Evolutionary conservation across 1,140 invertebrate genomes (phyloP), one percentile per base, ranked within the genome.

Genomic region (Amphibalanus amphitrite): DNA sequence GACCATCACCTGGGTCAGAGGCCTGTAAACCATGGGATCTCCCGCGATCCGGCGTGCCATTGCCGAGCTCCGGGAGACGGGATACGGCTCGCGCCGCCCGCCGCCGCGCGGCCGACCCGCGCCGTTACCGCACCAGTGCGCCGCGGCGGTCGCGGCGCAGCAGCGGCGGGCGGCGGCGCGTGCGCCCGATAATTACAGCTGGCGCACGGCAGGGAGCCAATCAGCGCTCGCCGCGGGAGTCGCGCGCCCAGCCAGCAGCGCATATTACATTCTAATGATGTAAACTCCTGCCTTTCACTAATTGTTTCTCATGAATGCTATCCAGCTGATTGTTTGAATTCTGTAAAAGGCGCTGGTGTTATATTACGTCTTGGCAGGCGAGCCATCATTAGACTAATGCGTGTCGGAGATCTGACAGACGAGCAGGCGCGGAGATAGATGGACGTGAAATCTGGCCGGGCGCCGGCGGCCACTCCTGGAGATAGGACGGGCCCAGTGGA

Each of bases 211-310:
- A 20, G 47, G 47, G 47, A 59, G 47, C 47, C 47, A 59, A 59
- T 59, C 47, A 59, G 47, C 47, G 47, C 47, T 13, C 47, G 6
- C 47, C 1, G 47, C 47, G 47, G 47, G 47, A 59, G 47, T 59
- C 47, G 47, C 47, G 47, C 47, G 47, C 47, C 47, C 10, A 59
- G 47, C 10, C 20, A 59, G 47, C 47, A 59, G 47, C 47, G 47
- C 47, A 59, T 59, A 59, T 59, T 59, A 59, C 47, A 59, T 59
- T 59, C 47, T 59, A 59, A 59, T 59, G 47, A 59, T 59, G 47
- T 59, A 59, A 59, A 59, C 47, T 59, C 47, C 47, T 59, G 47
- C 47, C 47, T 59, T 59, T 59, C 47, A 59, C 47, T 59, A 59
- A 59, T 59, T 59, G 47, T 59, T 59, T 59, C 47, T 59, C 47